Base-by-base conservation (phyloP, 2,113 vertebrate genomes). In the Malurus alboscapulatus region DNA sequence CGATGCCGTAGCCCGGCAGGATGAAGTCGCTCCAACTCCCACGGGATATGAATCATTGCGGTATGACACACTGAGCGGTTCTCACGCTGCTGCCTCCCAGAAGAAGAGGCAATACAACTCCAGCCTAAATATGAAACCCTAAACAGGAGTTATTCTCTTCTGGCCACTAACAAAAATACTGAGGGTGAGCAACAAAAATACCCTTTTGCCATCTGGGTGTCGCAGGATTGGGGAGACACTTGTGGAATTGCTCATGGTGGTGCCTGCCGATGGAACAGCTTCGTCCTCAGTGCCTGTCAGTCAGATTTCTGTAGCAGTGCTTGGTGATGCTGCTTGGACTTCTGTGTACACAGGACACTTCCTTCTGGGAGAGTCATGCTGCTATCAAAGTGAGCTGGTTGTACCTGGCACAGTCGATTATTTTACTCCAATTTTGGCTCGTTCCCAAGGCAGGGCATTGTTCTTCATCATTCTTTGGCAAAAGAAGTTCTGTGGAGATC, bases 31-130 rank as follows among this genome's bases (percentile, higher is more conserved):
- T 96, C 80, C 9, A 44, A 96, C 96, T 97, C 95, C 96, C 94
- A 96, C 95, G 96, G 96, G 93, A 96, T 97, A 19, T 97, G 97
- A 98, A 95, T 98, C 96, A 98, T 44, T 95, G 92, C 82, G 92
- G 88, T 91, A 26, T 97, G 93, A 96, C 93, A 96, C 88, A 87
- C 84, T 95, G 84, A 79, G 87, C 4, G 88, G 38, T 95, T 97
- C 92, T 97, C 86, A 92, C 74, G 83, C 96, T 88, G 93, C 93
- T 96, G 94, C 94, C 80, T 92, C 48, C 30, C 63, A 93, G 87
- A 68, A 86, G 80, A 45, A 90, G 79, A 87, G 89, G 93, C 95
- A 63, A 90, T 54, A 84, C 72, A 94, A 88, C 63, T 53, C 19
- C 11, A 95, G 83, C 97, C 87, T 61, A 67, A 92, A 88, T 91